Evolutionary conservation across 2,888 invertebrate species (phyloP), one percentile per base, ranked within the genome.

Genomic region (Yponomeuta evonymella): DNA sequence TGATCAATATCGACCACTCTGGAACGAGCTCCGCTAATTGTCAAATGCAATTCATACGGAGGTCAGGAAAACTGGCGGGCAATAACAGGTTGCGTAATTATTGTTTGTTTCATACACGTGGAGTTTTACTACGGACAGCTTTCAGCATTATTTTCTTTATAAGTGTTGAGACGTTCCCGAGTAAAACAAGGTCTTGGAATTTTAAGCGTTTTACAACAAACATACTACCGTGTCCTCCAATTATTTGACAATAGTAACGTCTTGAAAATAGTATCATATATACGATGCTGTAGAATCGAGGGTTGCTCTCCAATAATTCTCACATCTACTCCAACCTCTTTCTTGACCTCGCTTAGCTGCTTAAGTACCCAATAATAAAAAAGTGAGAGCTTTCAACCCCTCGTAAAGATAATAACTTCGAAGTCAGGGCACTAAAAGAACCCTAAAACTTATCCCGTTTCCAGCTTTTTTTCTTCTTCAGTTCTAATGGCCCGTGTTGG

Each of bases 381-480:
- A 88, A 87, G 80, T 83, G 85, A 82, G 83, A 84, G 86, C 85
- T 88, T 86, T 88, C 84, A 89, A 85, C 86, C 87, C 88, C 87
- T 89, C 88, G 83, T 89, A 88, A 88, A 88, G 87, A 89, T 89
- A 88, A 88, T 88, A 87, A 86, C 85, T 81, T 78, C 78, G 79
- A 77, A 83, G 79, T 81, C 82, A 80, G 78, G 79, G 73, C 78
- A 77, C 79, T 82, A 80, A 82, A 84, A 78, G 78, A 77, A 78
- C 73, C 79, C 78, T 76, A 75, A 75, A 72, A 72, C 63, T 74
- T 75, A 72, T 11, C 68, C 23, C 70, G 70, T 67, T 72, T 4
- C 43, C 30, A n/a, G 8, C 3, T 36, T 36, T 36, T 67, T 15
- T 67, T 36, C 36, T 43, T 58, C 51, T 58, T 58, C 51, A 12